These are phyloP conservation scores for Syritta pipiens DNA, from an alignment of 2,888 invertebrate genomes.

Conservation along the genomic window DNA sequence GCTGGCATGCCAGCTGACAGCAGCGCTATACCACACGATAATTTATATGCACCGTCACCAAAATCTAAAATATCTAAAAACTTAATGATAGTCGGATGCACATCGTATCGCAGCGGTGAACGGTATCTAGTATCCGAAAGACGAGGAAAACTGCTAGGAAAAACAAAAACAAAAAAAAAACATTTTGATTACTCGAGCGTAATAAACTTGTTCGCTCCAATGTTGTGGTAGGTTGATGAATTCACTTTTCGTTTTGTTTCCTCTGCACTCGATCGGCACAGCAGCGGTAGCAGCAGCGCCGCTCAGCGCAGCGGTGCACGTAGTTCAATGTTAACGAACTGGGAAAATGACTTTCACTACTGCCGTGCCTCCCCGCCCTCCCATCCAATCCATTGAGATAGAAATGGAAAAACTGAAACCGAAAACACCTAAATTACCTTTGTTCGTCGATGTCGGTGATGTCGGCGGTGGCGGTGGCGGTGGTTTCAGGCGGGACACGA, in stretches of 20 bases:
- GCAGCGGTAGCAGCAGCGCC: neutral
- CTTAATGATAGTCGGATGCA: constrained; percentile 18
- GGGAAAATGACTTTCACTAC: constrained; percentile 68
- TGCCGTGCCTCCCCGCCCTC: constrained; percentile 34
- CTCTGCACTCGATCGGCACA: constrained; percentile 20
- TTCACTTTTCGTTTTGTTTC: constrained; percentile 57
- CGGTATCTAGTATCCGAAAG: constrained; percentile 38
- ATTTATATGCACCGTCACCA: constrained; percentile 30
- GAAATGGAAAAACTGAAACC: constrained; percentile 64
- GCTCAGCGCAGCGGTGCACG: constrained; percentile 52
- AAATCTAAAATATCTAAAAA: constrained; percentile 16
- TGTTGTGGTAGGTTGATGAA: constrained; percentile 66
- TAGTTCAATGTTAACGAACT: constrained; percentile 70
- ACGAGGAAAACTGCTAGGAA: neutral
- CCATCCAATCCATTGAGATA: constrained; percentile 36
- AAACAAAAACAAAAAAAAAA: constrained; percentile 2
- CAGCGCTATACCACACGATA: constrained; percentile 21
- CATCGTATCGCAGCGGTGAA: neutral
- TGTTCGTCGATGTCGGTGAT: constrained; percentile 21
- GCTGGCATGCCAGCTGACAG: constrained; percentile 37
- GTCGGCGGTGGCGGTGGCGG: neutral
- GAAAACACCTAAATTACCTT: constrained; percentile 65
- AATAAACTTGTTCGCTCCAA: constrained; percentile 63
- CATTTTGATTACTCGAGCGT: constrained; percentile 57
- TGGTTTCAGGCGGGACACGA: neutral